These are phyloP conservation scores for Cotesia typhae DNA, from an alignment of 1,140 invertebrate genomes.

Conservation along the genomic window DNA sequence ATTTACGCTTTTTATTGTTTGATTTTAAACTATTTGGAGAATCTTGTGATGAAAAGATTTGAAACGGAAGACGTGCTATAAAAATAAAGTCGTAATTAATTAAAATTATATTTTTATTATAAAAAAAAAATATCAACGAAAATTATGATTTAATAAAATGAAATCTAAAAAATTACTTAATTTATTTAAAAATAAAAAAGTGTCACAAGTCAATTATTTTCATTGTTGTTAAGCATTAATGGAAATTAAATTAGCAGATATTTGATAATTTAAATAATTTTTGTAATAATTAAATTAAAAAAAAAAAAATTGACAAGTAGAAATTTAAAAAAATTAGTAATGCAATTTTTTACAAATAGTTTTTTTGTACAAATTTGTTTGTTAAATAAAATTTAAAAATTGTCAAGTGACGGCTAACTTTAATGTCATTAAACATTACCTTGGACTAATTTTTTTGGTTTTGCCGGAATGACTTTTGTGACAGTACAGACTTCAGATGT, in stretches of 20 bases:
- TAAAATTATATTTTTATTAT: neutral
- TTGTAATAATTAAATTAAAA: no score
- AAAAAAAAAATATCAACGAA: neutral
- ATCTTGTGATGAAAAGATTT: conserved; percentile 47
- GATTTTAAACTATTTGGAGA: conserved; percentile 39
- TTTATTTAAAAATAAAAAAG: neutral
- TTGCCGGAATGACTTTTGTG: conserved; percentile 37
- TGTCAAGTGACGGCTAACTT: no score
- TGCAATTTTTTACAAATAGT: no score
- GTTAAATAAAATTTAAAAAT: no score
- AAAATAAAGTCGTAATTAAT: conserved; percentile 38
- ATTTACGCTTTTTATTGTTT: conserved; percentile 57
- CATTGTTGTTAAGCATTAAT: no score
- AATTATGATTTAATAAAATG: conserved; percentile 24
- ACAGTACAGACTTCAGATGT: conserved; percentile 43
- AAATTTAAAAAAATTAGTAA: no score
- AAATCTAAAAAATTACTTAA: conserved; percentile 7
- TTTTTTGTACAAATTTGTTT: no score
- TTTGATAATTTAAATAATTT: no score
- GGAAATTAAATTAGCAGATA: no score
- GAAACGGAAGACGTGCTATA: conserved; percentile 57
- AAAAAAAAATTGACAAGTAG: no score
- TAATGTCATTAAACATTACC: conserved; percentile 40
- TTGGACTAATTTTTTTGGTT: conserved; percentile 57
- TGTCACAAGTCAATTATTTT: no score